phyloP scores from a whole-genome alignment of 2,113 vertebrate species.

The Leuciscus idus region DNA sequence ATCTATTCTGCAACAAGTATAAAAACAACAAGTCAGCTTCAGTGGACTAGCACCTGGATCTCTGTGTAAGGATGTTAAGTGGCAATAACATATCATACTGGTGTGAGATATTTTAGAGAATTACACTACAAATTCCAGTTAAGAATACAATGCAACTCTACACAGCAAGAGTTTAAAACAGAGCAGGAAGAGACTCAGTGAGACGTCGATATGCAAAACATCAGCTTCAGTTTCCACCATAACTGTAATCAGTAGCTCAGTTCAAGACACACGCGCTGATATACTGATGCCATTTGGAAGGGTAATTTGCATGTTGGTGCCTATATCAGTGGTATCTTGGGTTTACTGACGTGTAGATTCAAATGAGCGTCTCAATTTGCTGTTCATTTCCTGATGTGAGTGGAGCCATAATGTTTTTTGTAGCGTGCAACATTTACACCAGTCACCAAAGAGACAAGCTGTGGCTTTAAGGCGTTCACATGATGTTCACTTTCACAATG shows the following conservation, averaged over 20 bases:
- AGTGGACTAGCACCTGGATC: background rate
- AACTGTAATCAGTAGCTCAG: conserved; percentile 20
- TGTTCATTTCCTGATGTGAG: background rate
- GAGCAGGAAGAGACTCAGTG: conserved; percentile 44
- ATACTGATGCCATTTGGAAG: background rate
- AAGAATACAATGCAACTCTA: background rate
- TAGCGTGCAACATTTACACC: background rate
- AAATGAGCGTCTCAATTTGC: conserved; percentile 20
- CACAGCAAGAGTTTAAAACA: conserved; percentile 7
- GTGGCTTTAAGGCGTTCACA: background rate
- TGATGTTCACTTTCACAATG: background rate
- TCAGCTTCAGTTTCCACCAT: conserved; percentile 33
- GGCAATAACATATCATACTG: background rate
- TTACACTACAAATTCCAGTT: background rate
- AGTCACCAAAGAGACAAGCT: background rate
- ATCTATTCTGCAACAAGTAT: background rate
- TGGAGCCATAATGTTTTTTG: background rate
- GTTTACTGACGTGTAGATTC: conserved; percentile 20
- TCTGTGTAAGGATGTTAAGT: background rate
- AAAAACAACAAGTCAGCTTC: background rate
- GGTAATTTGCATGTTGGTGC: conserved; percentile 25
- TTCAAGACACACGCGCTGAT: background rate
- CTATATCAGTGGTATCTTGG: conserved; percentile 9
- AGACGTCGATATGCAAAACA: conserved; percentile 47
- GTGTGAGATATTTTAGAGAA: background rate